Conservation (phyloP, 2,888 invertebrate genomes). For the Trichogramma dendrolimi region DNA sequence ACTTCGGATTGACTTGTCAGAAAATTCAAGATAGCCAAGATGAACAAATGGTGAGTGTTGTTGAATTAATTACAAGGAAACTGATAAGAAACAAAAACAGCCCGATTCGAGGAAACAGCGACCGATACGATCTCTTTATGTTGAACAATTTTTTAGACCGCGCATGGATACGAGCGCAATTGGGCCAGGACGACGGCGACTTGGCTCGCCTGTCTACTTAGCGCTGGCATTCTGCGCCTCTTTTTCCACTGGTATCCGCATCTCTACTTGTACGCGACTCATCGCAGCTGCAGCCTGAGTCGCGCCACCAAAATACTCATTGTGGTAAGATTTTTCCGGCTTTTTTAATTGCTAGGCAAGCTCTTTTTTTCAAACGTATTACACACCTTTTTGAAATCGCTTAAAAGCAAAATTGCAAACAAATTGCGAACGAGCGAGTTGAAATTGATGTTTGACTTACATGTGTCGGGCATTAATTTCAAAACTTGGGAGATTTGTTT, state of each 20-base stretch:
- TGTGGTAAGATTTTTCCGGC: constrained; percentile 52
- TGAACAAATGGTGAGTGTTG: constrained; percentile 56
- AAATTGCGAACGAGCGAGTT: no score
- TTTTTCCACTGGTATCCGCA: constrained; percentile 63
- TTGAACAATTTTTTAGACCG: constrained; percentile 49
- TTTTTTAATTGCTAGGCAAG: not conserved
- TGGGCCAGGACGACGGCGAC: constrained; percentile 43
- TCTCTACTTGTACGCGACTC: constrained; percentile 56
- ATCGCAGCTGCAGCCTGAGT: constrained; percentile 52
- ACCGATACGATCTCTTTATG: not conserved
- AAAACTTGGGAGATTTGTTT: no score
- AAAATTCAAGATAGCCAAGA: constrained; percentile 56
- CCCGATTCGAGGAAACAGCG: not conserved
- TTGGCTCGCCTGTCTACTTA: constrained; percentile 55
- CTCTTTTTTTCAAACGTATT: not conserved
- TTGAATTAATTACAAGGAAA: constrained; percentile 1
- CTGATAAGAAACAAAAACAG: not conserved
- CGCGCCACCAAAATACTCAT: constrained; percentile 57
- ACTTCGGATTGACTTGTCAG: constrained; percentile 41
- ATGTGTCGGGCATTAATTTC: no score
- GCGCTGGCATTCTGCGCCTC: constrained; percentile 57
- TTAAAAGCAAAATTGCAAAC: no score
- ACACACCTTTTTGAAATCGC: no score
- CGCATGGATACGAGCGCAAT: constrained; percentile 55
- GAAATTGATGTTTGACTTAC: no score